A percentile compares a stretch with the other conserved stretches of the same genome.
These are phyloP conservation scores for Myotis brandtii DNA, from an alignment of 2,113 vertebrate genomes.

Conservation along the genomic window DNA sequence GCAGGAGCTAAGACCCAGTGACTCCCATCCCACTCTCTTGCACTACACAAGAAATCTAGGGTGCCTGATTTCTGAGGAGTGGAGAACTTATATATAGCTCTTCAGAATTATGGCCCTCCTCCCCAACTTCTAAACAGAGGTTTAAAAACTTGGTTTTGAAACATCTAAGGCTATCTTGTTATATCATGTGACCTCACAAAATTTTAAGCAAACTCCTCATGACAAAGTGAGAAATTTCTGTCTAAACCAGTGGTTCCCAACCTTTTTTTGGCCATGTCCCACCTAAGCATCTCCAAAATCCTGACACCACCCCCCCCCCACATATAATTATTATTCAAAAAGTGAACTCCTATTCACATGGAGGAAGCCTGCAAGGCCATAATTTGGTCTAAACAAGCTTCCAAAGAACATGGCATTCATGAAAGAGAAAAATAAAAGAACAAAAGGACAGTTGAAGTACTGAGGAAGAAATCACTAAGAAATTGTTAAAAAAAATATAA, in stretches of 20 bases:
- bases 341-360: too few relatives aligned
- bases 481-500: too few relatives aligned
- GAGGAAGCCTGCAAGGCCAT: too few relatives aligned
- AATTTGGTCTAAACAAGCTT: too few relatives aligned
- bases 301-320: too few relatives aligned
- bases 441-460: too few relatives aligned
- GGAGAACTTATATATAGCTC: constrained; percentile 10
- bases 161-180: constrained; percentile 16
- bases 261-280: too few relatives aligned
- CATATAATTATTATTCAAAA: too few relatives aligned
- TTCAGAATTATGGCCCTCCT: background rate
- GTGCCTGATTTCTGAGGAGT: constrained; percentile 20
- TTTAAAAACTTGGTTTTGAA: constrained; percentile 35
- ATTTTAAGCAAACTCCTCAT: constrained; percentile 27
- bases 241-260: background rate
- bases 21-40: background rate
- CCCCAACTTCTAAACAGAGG: background rate
- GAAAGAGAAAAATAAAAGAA: too few relatives aligned
- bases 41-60: constrained; percentile 31
- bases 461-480: too few relatives aligned
- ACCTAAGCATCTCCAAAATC: too few relatives aligned
- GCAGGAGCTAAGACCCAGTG: background rate
- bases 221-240: background rate
- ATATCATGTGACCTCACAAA: background rate
- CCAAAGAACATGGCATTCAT: too few relatives aligned